phyloP scores from a whole-genome alignment of 2,113 vertebrate species.

The Plotosus lineatus region DNA sequence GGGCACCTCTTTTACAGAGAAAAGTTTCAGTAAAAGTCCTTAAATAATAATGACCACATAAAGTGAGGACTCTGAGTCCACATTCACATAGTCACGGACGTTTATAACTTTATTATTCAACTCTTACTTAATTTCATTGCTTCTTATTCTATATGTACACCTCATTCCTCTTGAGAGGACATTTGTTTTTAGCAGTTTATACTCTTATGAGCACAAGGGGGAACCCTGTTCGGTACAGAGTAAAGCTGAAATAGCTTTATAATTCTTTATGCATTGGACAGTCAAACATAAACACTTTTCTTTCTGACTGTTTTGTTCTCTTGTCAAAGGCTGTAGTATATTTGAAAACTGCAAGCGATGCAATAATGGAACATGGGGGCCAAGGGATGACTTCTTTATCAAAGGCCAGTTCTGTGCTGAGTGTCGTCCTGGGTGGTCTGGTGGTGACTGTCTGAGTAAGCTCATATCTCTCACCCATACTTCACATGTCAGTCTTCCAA shows the following conservation, averaged over 20 bases:
- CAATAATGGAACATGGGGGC: constrained; percentile 92
- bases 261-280: neutral
- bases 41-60: constrained; percentile 14
- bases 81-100: neutral
- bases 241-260: neutral
- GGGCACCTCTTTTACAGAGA: constrained; percentile 26
- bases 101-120: neutral
- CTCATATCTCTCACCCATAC: constrained; percentile 49
- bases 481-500: neutral
- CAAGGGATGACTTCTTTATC: constrained; percentile 90
- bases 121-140: neutral
- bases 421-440: constrained; percentile 93
- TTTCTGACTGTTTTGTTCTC: neutral
- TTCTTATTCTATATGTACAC: neutral
- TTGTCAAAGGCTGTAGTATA: constrained; percentile 80
- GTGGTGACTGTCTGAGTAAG: constrained; percentile 97
- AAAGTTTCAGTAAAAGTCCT: constrained; percentile 13
- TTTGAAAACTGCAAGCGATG: constrained; percentile 98
- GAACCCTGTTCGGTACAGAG: neutral
- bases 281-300: neutral
- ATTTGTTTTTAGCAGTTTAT: constrained; percentile 10
- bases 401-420: constrained; percentile 88
- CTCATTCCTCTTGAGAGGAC: neutral
- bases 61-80: constrained; percentile 19
- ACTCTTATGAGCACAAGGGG: neutral